Evolutionary conservation across 2,113 vertebrate species (phyloP), one percentile per base, ranked within the genome.

Genomic region (Acanthisitta chloris): DNA sequence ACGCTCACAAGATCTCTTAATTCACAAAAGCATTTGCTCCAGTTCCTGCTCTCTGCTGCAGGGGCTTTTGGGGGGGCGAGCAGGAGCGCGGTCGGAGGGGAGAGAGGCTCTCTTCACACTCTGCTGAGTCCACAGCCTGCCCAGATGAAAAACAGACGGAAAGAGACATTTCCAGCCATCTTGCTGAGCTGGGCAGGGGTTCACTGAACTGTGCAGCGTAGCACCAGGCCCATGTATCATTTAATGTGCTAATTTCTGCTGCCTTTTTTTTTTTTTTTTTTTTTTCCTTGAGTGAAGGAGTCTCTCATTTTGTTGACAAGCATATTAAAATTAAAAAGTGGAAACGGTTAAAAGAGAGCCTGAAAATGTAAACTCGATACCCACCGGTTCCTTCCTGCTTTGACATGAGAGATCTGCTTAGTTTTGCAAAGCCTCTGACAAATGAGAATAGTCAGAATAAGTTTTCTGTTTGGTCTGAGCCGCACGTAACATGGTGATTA

Each of bases 1-100:
- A 98, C 97, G 97, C 98, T 98, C 98, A 97, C 98, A 98, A 98
- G 98, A 98, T 98, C 98, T 99, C 98, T 98, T 99, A 99, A 99
- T 99, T 99, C 99, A 99, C 98, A 99, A 99, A 99, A 98, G 98
- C 98, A 98, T 99, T 99, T 99, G 99, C 99, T 99, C 99, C 97
- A 99, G 98, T 99, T 99, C 98, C 98, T 98, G 98, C 97, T 98
- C 98, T 98, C 98, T 94, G 98, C 99, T 99, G 98, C 98, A 98
- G 98, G 99, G 98, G 97, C 98, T 98, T 88, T 95, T 97, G 97
- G 95, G 95, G 96, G 98, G 98, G 93, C 52, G 94, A 78, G 77
- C 92, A 84, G 96, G 98, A 97, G 98, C 97, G 96, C 85, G 96
- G 96, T 98, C 81, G 95, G 97, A 97, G 97, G 98, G 97, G 97